Evolutionary conservation across 2,797 vertebrate genomes (phyloP), one percentile per base, ranked within the genome.

Genomic region (Mico argentatus): DNA sequence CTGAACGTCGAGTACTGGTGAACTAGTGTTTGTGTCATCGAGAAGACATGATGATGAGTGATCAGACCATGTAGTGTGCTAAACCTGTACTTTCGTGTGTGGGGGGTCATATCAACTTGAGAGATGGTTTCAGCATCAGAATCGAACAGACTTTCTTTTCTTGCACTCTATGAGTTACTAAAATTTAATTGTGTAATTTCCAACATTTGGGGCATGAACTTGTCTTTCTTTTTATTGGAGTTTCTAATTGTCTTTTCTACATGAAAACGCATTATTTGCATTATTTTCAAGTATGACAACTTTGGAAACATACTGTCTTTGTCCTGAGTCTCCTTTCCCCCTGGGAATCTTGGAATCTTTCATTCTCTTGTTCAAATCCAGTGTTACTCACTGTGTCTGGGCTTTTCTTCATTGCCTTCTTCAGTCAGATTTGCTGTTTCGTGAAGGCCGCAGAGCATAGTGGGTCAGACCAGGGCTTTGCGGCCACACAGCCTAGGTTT

Each of bases 181-280:
- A 77, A 79, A 55, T 70, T 75, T 46, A 92, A 94, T 55, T 24
- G 13, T 5, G 1, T 94, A 97, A 59, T 96, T 84, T 93, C 41
- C 36, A 81, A 55, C 36, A 55, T 89, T 82, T 55, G 57, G 57
- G 33, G 27, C 46, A 39, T 93, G 73, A 76, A 61, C 77, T 17
- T 64, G 7, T 64, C 3, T 72, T 70, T 82, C 70, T 93, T 88
- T 88, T 72, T 26, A 27, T 61, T 80, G 33, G 33, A 36, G 33
- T 94, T 93, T 91, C 55, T 88, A 36, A 67, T 80, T 70, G 14
- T 20, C 13, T 76, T 96, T 70, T 52, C 30, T 67, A 17, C 33
- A 17, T 67, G 15, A 67, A n/a, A 67, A 67, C 15, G 15, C 30
- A 67, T 67, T n/a, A 67, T 67, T 67, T 67, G 61, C 61, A n/a